These are phyloP conservation scores for Chorisops tibialis DNA, from an alignment of 2,888 invertebrate genomes.

Conservation along the genomic window DNA sequence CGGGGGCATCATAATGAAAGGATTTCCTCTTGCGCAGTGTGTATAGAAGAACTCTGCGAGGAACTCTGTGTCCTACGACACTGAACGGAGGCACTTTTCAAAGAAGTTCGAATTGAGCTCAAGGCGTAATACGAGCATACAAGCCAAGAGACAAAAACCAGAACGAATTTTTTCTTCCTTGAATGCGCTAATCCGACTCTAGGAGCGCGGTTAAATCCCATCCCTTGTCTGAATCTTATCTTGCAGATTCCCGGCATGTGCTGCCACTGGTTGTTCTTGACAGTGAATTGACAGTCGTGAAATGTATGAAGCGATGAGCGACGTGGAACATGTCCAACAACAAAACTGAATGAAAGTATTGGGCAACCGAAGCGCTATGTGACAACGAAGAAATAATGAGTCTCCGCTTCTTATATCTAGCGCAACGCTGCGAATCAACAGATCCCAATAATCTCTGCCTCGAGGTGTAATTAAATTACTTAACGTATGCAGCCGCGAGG, in stretches of 20 bases:
- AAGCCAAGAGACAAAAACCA: no score
- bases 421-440: no score
- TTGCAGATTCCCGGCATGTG: slow-evolving; percentile 6
- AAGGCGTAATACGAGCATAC: no score
- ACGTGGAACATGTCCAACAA: background rate
- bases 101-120: no score
- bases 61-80: no score
- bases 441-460: background rate
- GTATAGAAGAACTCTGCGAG: no score
- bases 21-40: no score
- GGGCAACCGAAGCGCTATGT: background rate
- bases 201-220: slow-evolving; percentile 1
- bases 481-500: no score
- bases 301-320: background rate
- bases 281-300: slow-evolving; percentile 1
- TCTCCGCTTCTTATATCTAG: no score
- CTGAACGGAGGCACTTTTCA: no score
- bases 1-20: background rate
- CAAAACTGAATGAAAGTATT: background rate
- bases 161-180: no score
- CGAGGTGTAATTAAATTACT: slow-evolving; percentile 18
- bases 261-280: slow-evolving; percentile 6
- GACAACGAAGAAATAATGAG: background rate
- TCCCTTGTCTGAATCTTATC: slow-evolving; percentile 16
- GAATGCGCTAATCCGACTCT: slow-evolving; percentile 11